Evolutionary conservation across 2,888 invertebrate genomes (phyloP), one percentile per base, ranked within the genome.

Genomic region (Scaptomyza tumidula): DNA sequence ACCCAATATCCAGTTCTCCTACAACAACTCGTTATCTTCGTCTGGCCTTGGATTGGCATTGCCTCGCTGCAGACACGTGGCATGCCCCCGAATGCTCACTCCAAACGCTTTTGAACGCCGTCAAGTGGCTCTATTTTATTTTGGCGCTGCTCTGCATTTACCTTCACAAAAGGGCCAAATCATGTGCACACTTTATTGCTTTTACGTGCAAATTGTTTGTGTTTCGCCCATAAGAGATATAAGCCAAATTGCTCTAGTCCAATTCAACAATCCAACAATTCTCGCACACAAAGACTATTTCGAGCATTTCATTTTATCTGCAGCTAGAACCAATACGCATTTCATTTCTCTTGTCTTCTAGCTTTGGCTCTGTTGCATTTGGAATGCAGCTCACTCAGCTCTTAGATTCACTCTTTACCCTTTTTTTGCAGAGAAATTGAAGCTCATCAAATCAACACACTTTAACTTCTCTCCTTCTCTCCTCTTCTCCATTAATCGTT

Each of bases 201-300:
- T 84, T 72, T 82, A 85, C 84, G 84, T 85, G 84, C 85, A 82
- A 84, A 84, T 80, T 85, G 85, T 85, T 86, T 80, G 79, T 70
- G 70, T 71, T 75, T 81, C 63, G 48, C 75, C 61, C 69, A 75
- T 81, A 71, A 77, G 72, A 66, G 78, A 68, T 72, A 77, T 79
- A 72, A 72, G 66, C 83, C 72, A 75, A 82, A 80, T 80, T 75
- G 77, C 75, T 59, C 41, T 4, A 61, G 41, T 46, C 53, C 71
- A 61, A 67, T 59, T 37, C 66, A 1, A 11, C 52, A 16, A 50
- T 19, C 16, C 41, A 46, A 70, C 59, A 39, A 14, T 10, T 33
- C 24, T 24, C 14, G 39, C 14, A 76, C 62, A 65, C 57, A 29
- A 58, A 55, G 65, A 71, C 49, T 49, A 39, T 62, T 66, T 33